Evolutionary conservation across 2,797 vertebrate species (phyloP), one percentile per base, ranked within the genome.

Genomic region (Pseudocheirus occidentalis): DNA sequence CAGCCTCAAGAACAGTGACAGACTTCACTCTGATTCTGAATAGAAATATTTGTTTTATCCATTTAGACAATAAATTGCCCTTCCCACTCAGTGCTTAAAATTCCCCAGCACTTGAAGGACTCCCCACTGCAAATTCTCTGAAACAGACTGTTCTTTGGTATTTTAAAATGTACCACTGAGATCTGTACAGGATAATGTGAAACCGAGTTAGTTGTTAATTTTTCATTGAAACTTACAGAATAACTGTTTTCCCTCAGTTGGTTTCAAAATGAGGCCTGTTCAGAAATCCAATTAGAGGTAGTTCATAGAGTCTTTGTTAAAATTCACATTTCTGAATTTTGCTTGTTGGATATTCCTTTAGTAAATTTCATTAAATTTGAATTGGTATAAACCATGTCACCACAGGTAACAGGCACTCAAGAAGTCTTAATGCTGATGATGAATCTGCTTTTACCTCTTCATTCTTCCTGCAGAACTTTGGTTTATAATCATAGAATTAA

Each of bases 41-140:
- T 94, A 98, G 93, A n/a, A 93, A 96, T 95, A 0, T 97, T 92
- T 12, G 5, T 94, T 96, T 97, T 94, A 94, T 92, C 97, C 95
- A 92, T 95, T 87, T 94, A 97, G 98, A 54, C 91, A 95, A 89
- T 97, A 96, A 98, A 97, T 98, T 97, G 59, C 46, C 66, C 94
- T 97, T 95, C 55, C 14, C 94, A 93, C 96, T 98, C 98, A 98
- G 98, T 97, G 95, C 97, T 98, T 97, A 98, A 98, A 98, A 97
- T 97, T 66, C 96, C 24, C 97, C 93, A 96, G 90, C 91, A 94
- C 93, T 96, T 97, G 94, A 97, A 97, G 94, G 96, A 97, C 95
- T 97, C 97, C 96, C 90, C 95, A 97, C 55, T 96, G 34, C 95
- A 94, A 92, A 97, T 31, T 97, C 94, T 96, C 55, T 73, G 66